Evolutionary conservation across 92 coral and sea anemone species (phyloP), one percentile per base, ranked within the genome.

Genomic region (Porites divaricata): DNA sequence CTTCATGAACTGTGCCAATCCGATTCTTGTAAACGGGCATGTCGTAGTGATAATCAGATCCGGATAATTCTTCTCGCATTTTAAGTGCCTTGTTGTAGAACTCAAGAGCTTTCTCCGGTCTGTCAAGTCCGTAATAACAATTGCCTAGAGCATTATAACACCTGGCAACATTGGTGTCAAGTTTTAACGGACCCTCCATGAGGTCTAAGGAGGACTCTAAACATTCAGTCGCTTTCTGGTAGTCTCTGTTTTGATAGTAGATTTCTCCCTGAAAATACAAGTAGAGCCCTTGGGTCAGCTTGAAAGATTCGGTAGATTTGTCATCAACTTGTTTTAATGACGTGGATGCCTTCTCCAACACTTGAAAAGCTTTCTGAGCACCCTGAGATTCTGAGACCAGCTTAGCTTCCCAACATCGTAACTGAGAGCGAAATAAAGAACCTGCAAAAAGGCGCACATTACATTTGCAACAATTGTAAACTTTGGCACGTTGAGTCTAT

Each of bases 11-110:
- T 12, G 80, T 76, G 20, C 93, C 92, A 48, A 90, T 85, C 69
- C 90, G 97, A 59, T 86, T 93, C 52, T 91, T 89, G 72, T 79
- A 87, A 22, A 90, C 83, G 0, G 94, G 90, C 77, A 93, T 84
- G 71, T 91, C 94, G 64, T 57, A 82, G 81, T 93, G 97, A 8
- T 74, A n/a, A 1, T 85, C 88, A 51, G 74, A 65, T 15, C 83
- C 45, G 6, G 89, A 82, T 26, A 88, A 81, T 63, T 75, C 19
- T 61, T 53, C 59, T 64, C 69, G 85, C 89, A 91, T 93, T 11
- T 63, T 21, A n/a, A 79, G 9, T 4, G 92, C 88, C 21, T 50
- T 61, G 10, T 74, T 65, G 74, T 77, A 93, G 67, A 48, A 81
- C 48, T 1, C 26, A 1, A 75, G 72, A 1, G 96, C 94, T 48